Percentiles rank a stretch among this genome's conserved stretches.
Conservation (phyloP, 2,888 invertebrate genomes). For the Eilema griseolum region DNA sequence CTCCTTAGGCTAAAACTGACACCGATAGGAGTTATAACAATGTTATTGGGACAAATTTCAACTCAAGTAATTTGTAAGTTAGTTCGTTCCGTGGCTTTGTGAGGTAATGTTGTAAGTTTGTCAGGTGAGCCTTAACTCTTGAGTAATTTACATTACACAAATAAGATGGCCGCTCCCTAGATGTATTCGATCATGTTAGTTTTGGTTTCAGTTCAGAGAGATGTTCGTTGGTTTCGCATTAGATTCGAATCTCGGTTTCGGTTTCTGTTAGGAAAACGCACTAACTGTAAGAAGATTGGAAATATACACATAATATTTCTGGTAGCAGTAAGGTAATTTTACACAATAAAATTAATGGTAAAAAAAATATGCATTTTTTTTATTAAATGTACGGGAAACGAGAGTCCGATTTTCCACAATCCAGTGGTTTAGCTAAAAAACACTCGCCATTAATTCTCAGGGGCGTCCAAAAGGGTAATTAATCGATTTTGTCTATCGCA, state of each 20-base stretch:
- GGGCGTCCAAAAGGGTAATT: conserved; percentile 13
- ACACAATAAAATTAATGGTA: no score
- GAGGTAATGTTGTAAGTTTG: conserved; percentile 23
- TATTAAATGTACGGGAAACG: no score
- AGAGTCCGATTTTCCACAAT: neutral
- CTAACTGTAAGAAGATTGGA: no score
- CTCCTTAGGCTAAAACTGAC: conserved; percentile 58
- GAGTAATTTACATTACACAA: neutral
- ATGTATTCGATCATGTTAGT: neutral
- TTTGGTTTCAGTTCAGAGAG: neutral
- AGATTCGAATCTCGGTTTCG: no score
- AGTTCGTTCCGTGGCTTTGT: conserved; percentile 28
- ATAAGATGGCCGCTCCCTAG: neutral
- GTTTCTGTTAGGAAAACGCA: no score
- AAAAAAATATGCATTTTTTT: no score
- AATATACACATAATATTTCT: no score
- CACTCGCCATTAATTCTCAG: conserved; percentile 17
- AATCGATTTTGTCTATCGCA: conserved; percentile 19
- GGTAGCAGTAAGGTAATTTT: no score
- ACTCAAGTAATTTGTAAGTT: conserved; percentile 35
- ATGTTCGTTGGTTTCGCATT: no score
- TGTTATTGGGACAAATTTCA: conserved; percentile 66
- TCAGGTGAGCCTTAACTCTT: conserved; percentile 9
- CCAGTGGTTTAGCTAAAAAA: conserved; percentile 20
- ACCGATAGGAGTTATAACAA: conserved; percentile 59